These are phyloP conservation scores for Conchocele bisecta DNA, from an alignment of 2,888 invertebrate genomes.

Conservation along the genomic window DNA sequence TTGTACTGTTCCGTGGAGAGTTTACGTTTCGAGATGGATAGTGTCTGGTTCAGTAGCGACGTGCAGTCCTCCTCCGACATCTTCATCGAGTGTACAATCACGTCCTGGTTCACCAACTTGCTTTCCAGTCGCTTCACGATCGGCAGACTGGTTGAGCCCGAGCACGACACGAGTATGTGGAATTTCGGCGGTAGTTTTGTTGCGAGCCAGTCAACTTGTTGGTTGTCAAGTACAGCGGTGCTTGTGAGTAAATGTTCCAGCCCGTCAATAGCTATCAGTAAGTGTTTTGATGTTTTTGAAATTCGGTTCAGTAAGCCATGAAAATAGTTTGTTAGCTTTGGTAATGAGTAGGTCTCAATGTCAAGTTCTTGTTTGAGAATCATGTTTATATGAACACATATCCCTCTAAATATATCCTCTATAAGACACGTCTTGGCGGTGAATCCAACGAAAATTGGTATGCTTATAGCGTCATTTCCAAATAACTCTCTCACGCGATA, in stretches of 20 bases:
- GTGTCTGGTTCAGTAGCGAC: slow-evolving; percentile 30
- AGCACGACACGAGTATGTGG: slow-evolving; percentile 64
- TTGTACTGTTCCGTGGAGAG: slow-evolving; percentile 48
- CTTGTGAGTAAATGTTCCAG: slow-evolving; percentile 70
- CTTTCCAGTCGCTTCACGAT: slow-evolving; percentile 45
- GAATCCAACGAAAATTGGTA: slow-evolving; percentile 56
- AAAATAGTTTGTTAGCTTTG: slow-evolving; percentile 63
- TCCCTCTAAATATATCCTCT: slow-evolving; percentile 50
- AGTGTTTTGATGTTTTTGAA: slow-evolving; percentile 57
- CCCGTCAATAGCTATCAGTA: slow-evolving; percentile 56
- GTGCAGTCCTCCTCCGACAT: slow-evolving; percentile 50
- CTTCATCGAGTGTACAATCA: slow-evolving; percentile 43
- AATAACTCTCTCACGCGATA: slow-evolving; percentile 53
- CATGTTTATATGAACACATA: slow-evolving; percentile 58
- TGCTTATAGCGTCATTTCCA: slow-evolving; percentile 58
- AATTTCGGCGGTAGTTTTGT: slow-evolving; percentile 68
- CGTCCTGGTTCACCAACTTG: slow-evolving; percentile 44
- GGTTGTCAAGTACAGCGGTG: slow-evolving; percentile 37
- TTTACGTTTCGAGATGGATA: slow-evolving; percentile 33
- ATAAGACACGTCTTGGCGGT: slow-evolving; percentile 45
- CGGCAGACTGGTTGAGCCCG: slow-evolving; percentile 35
- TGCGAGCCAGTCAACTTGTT: slow-evolving; percentile 68
- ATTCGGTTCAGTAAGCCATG: slow-evolving; percentile 67
- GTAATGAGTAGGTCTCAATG: slow-evolving; percentile 54
- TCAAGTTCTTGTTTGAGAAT: slow-evolving; percentile 58